Base-by-base conservation (phyloP, 2,113 vertebrate genomes). In the Theristicus caerulescens region DNA sequence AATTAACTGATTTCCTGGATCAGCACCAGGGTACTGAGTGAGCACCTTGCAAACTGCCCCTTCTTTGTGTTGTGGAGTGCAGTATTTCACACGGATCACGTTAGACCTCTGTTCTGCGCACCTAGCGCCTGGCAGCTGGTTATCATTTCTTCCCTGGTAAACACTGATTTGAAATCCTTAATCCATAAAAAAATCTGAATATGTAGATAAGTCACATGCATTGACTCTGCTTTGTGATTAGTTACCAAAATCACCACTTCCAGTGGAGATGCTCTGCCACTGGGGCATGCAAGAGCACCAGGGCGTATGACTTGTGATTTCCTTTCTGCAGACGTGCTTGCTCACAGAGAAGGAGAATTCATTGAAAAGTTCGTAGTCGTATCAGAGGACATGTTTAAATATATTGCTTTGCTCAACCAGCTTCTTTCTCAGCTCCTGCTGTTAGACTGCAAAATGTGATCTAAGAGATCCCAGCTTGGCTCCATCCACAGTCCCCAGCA, bases 221-320 rank as follows among this genome's bases (percentile, higher is more conserved):
- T 40, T 24, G 57, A 20, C 34, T 61, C 55, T 32, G 20, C 42
- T 51, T 59, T 47, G 51, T 10, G 62, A 8, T 42, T 54, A 24
- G 58, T 49, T 29, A 67, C 40, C 65, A 72, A 59, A 62, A 54
- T 44, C 24, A 32, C 42, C 16, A 3, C 24, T 36, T 27, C 47
- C 27, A 26, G 6, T 4, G 21, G 47, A 55, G 66, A 27, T 46
- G 36, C 61, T 57, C 32, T 73, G 74, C 52, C 4, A 1, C 20
- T 19, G 62, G 16, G 17, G 6, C 4, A 0, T 10, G 38, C 4
- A 2, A 26, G 38, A 47, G 20, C 67, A 52, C 27, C 7, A 2
- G 61, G 32, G 55, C 2, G 0, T 40, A 18, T 9, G 6, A 10
- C 16, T 66, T 26, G 13, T 4, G 34, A 17, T 61, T n/a, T 22